phyloP scores from a whole-genome alignment of 2,797 vertebrate species.

The Sebastiscus tertius region DNA sequence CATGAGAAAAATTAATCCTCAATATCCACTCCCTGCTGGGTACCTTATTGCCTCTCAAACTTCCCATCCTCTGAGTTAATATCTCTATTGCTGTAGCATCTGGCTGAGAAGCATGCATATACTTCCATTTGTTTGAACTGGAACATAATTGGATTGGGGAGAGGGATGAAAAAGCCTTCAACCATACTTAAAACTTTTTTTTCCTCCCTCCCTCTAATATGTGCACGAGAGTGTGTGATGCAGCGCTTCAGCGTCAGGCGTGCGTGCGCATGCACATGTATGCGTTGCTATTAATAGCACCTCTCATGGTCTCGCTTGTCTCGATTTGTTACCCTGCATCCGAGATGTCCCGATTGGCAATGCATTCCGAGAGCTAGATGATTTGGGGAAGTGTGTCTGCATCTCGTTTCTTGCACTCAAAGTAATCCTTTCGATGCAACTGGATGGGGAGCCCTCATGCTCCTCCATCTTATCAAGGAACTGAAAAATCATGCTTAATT shows the following conservation, averaged over 20 bases:
- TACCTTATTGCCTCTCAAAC: slow-evolving; percentile 83
- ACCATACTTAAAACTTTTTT: slow-evolving; percentile 73
- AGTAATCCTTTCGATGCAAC: slow-evolving; percentile 63
- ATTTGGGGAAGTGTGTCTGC: slow-evolving; percentile 60
- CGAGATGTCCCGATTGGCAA: slow-evolving; percentile 70
- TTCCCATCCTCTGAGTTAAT: slow-evolving; percentile 83
- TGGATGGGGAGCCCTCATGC: slow-evolving; percentile 52
- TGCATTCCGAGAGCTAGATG: slow-evolving; percentile 51
- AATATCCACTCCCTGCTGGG: slow-evolving; percentile 81
- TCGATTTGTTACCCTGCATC: slow-evolving; percentile 67
- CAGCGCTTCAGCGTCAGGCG: slow-evolving; percentile 1
- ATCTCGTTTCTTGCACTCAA: slow-evolving; percentile 63
- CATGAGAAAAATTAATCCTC: slow-evolving; percentile 84
- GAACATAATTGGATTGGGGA: slow-evolving; percentile 82
- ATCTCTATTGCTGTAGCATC: slow-evolving; percentile 78
- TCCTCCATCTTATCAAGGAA: slow-evolving; percentile 70
- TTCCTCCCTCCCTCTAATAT: slow-evolving; percentile 44
- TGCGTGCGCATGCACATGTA: slow-evolving; percentile 31
- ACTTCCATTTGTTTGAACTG: slow-evolving; percentile 81
- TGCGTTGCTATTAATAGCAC: slow-evolving; percentile 68
- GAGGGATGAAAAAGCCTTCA: slow-evolving; percentile 81
- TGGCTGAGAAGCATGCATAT: slow-evolving; percentile 77
- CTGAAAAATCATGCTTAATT: slow-evolving; percentile 82
- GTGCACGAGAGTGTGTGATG: slow-evolving; percentile 27
- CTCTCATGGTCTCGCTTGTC: slow-evolving; percentile 68